Evolutionary conservation across 2,888 invertebrate species (phyloP), one percentile per base, ranked within the genome.

Genomic region (Hyalella azteca): DNA sequence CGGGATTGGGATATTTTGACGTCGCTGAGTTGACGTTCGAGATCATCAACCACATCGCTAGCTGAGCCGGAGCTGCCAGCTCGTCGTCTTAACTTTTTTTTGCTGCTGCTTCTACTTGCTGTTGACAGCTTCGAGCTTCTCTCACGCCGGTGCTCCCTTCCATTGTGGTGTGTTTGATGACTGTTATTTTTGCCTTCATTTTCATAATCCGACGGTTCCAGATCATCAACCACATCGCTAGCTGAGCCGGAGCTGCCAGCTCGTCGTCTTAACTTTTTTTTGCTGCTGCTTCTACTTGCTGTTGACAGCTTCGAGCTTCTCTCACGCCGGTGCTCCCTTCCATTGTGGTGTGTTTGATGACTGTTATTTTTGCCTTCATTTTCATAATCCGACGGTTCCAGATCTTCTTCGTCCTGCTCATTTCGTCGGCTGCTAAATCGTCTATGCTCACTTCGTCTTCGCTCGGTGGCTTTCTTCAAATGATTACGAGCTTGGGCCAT

Each of bases 311-410:
- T 81, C 40, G 77, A 76, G 50, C 80, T 79, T 77, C 59, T 49
- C 39, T 83, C 80, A 7, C 83, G 77, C 49, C 79, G 78, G 50
- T 73, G 77, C 29, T 81, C 81, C 76, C 80, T 83, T 13, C 81
- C 79, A 45, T 80, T 82, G 19, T n/a, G 5, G 32, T 78, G 78
- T 26, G 78, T 49, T 36, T 82, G 80, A 22, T 78, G 78, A n/a
- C 76, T 60, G 45, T 82, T 82, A 60, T 79, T 77, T 59, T 80
- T 82, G n/a, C 9, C 73, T 4, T 83, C 80, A 36, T 83, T 83
- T 36, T 83, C 83, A 45, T 81, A 83, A n/a, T 83, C 83, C 15
- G 83, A 83, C 19, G 78, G 45, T 9, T 82, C 78, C 39, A 77
- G 79, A 11, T 78, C 80, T 60, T 83, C 78, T 50, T 83, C 83